Conservation (phyloP, 2,888 invertebrate species). For the Trissonchulus latispiculum region DNA sequence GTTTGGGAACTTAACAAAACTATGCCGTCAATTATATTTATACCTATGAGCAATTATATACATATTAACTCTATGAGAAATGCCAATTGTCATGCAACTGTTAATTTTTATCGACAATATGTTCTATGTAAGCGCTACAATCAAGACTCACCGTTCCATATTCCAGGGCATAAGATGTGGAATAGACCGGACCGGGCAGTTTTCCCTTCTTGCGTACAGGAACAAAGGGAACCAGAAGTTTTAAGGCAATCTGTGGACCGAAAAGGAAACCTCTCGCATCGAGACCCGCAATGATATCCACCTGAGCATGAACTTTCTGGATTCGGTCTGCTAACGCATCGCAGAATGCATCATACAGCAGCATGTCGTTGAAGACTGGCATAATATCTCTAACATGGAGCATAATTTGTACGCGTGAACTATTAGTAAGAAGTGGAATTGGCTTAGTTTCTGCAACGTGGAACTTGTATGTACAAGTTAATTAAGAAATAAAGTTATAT, state of each 20-base stretch:
- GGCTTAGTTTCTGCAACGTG: no score
- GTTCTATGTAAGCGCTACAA: no score
- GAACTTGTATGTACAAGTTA: no score
- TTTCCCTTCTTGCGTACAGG: conserved; percentile 92
- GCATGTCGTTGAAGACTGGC: conserved; percentile 64
- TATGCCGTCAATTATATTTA: no score
- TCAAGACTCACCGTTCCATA: conserved; percentile 69
- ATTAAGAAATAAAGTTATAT: no score
- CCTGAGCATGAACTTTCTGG: conserved; percentile 58
- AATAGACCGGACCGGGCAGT: conserved; percentile 68
- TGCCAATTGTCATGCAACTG: no score
- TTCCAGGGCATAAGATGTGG: conserved; percentile 66
- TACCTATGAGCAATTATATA: no score
- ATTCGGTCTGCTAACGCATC: conserved; percentile 61
- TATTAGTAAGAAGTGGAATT: no score
- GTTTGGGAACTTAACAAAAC: no score
- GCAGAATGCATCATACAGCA: conserved; percentile 60
- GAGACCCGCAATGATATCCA: conserved; percentile 74
- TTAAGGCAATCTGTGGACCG: conserved; percentile 69
- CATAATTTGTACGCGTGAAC: no score
- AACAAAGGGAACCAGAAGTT: conserved; percentile 68
- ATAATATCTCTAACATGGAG: conserved; percentile 82
- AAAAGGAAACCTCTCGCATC: conserved; percentile 91
- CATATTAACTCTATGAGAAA: no score
- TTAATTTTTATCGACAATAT: no score